A percentile compares a stretch with the other conserved stretches of the same genome.
These are phyloP conservation scores for Glaucomys volans DNA, from an alignment of 2,113 vertebrate species.

Conservation along the genomic window DNA sequence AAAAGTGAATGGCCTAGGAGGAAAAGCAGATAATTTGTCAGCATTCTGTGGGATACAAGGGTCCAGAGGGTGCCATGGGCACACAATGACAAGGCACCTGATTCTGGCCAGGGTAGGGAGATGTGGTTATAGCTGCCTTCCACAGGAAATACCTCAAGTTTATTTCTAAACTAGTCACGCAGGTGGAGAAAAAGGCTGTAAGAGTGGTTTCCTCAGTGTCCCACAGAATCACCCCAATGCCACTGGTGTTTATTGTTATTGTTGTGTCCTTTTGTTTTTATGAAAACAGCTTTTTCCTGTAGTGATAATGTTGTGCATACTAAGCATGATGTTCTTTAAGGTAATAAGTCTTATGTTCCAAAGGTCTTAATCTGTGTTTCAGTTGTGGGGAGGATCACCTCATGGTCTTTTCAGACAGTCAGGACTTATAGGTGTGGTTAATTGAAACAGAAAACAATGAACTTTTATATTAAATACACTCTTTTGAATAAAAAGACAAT, in stretches of 20 bases:
- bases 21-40: not conserved
- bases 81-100: not conserved
- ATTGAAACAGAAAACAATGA: not conserved
- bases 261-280: slow-evolving; percentile 25
- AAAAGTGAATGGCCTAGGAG: not conserved
- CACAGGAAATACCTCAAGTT: slow-evolving; percentile 1
- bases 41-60: not conserved
- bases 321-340: not conserved
- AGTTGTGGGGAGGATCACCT: not conserved
- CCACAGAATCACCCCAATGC: not conserved
- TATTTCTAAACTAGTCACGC: slow-evolving; percentile 1
- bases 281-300: slow-evolving; percentile 31
- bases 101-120: too few relatives aligned
- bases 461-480: slow-evolving; percentile 9
- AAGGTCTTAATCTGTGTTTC: slow-evolving; percentile 22
- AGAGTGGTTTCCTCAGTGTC: not conserved
- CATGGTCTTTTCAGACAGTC: not conserved
- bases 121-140: not conserved
- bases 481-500: not conserved
- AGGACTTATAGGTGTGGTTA: not conserved
- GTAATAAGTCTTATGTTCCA: not conserved
- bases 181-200: not conserved
- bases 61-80: not conserved
- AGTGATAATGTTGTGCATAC: not conserved
- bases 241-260: slow-evolving; percentile 8